Base-by-base conservation (phyloP, 2,888 invertebrate genomes). In the Agrochola lychnidis region DNA sequence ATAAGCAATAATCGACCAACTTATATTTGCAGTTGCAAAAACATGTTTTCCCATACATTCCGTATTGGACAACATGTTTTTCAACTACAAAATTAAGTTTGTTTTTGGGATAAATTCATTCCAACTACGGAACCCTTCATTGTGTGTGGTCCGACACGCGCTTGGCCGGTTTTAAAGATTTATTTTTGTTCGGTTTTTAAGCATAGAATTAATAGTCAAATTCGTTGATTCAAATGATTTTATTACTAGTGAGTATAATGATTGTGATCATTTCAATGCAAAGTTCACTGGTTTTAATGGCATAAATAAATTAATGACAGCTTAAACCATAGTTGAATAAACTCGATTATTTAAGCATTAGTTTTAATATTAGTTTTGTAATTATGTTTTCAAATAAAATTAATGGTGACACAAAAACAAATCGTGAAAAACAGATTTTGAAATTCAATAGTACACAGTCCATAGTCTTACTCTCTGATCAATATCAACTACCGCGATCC, bases 241-340 rank as follows among this genome's bases (percentile, higher is more conserved):
- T 48, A 19, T 63, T 19, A 59, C 19, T 53, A 14, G 10, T 25
- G 19, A 25, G 42, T 16, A 9, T 14, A 42, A n/a, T 42, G 6
- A 53, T 68, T 12, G 14, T 40, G n/a, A 30, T 51, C 2, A 42
- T 70, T 64, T 42, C 9, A 57, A 36, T 19, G 9, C n/a, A 67
- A 66, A 40, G 12, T 73, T 79, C 10, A 57, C n/a, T 48, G 40
- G 25, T 67, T 66, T 12, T 30, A 62, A 40, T 61, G 16, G 6
- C 4, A 30, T 45, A 12, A n/a, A 45, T 61, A 7, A 53, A 61
- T 68, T 16, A 76, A 51, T 59, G 4, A 22, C 19, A 51, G 19
- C 36, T 30, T 64, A 30, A 53, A 51, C 4, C 10, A 67, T 53
- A 16, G 4, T 7, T 22, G 22, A 48, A 42, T 40, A 40, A 48